Conservation (phyloP, 2,113 vertebrate genomes). For the Pipra filicauda region DNA sequence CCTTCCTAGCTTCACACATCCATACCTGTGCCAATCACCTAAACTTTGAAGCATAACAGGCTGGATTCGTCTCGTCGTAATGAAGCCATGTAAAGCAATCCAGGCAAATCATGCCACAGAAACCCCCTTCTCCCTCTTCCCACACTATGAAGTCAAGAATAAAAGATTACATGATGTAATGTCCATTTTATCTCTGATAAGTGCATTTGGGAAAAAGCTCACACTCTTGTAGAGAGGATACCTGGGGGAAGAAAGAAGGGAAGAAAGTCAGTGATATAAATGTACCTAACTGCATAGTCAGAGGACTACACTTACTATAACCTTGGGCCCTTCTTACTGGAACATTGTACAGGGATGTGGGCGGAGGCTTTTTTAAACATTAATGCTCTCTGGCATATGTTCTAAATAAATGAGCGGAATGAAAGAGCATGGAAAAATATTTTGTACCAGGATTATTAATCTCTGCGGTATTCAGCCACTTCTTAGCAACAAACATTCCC, state of each 20-base stretch:
- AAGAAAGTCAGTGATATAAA: background rate
- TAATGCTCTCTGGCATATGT: conserved; percentile 39
- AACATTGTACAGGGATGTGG: background rate
- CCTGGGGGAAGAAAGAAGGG: background rate
- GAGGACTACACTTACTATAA: background rate
- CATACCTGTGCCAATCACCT: background rate
- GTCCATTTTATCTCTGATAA: background rate
- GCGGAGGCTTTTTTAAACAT: conserved; percentile 25
- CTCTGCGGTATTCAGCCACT: conserved; percentile 25
- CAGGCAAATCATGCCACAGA: background rate
- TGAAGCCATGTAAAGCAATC: background rate
- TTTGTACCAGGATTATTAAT: conserved; percentile 51
- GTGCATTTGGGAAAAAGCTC: background rate
- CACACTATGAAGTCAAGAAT: background rate
- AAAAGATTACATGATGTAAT: background rate
- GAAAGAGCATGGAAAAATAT: conserved; percentile 42
- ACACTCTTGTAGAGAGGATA: background rate
- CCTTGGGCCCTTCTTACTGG: background rate
- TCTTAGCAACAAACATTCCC: conserved; percentile 36
- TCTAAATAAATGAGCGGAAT: conserved; percentile 31
- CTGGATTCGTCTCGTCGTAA: background rate
- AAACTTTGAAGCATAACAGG: background rate
- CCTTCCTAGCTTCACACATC: background rate
- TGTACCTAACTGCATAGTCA: background rate
- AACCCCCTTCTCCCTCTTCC: background rate